Base-by-base conservation (phyloP, 1,140 invertebrate genomes). In the Pemphigus obesinymphae region DNA sequence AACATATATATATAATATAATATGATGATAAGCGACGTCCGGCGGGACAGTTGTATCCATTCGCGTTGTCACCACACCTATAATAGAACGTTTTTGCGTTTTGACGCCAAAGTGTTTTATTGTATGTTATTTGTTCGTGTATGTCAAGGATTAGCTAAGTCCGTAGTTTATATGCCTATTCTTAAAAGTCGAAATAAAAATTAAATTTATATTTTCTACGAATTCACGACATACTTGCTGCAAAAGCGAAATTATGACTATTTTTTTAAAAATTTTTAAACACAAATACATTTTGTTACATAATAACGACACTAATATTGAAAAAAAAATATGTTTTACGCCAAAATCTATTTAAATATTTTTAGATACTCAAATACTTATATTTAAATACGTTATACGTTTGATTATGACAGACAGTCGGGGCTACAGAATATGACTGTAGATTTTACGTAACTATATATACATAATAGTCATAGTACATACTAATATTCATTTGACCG, bases 11-110 rank as follows among this genome's bases (percentile, higher is more conserved):
- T 23, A 23, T 11, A 31, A 63, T 61, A 61, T 6, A n/a, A 20
- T 37, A 15, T 34, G 23, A 70, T 70, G 37, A 70, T 70, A 70
- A 70, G 68, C 37, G 23, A 70, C 68, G 68, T 70, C 68, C 68
- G 68, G 68, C 68, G 37, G 23, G 68, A 70, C 40, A 13, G 40
- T 45, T 45, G n/a, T 45, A 63, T 63, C 29, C 66, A 70, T 43
- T 70, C 40, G 37, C 23, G 23, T 45, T 70, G 68, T 20, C 40
- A 45, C 68, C 68, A 43, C 68, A 70, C 68, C 68, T 70, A 45
- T 7, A 45, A 45, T 45, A 4, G 1, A 66, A 66, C 23, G n/a
- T 66, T 70, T 66, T 70, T 45, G 23, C 34, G 37, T 45, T 45
- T 45, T 2, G 40, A 26, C 68, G 68, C 40, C 40, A 20, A 8